phyloP scores from a whole-genome alignment of 2,797 vertebrate genomes.

The Pampus argenteus region DNA sequence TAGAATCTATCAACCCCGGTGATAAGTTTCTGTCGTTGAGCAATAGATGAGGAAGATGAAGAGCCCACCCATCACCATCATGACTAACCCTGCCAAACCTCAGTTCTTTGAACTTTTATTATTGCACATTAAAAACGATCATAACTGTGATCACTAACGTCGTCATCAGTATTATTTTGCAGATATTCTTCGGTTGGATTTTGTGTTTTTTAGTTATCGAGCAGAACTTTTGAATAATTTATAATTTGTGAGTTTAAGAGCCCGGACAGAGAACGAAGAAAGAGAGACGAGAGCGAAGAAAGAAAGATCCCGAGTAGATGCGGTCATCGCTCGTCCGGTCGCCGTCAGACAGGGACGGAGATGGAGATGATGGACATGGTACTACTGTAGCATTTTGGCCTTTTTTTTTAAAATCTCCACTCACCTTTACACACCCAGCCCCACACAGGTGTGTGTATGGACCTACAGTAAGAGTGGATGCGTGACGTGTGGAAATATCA shows the following conservation, averaged over 20 bases:
- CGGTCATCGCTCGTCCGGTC: conserved; percentile 15
- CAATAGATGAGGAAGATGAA: conserved; percentile 67
- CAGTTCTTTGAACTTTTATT: conserved; percentile 65
- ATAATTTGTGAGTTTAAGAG: conserved; percentile 36
- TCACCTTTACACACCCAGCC: conserved; percentile 42
- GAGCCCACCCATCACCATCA: conserved; percentile 41
- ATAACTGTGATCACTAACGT: conserved; percentile 68
- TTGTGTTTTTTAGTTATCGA: conserved; percentile 47
- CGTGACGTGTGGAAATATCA: conserved; percentile 24
- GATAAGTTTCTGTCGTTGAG: conserved; percentile 62
- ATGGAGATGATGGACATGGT: conserved; percentile 53
- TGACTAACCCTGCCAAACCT: conserved; percentile 51
- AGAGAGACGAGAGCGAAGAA: neutral
- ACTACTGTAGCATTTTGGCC: conserved; percentile 76
- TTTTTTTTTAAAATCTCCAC: conserved; percentile 27
- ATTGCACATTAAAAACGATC: conserved; percentile 78
- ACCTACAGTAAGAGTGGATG: conserved; percentile 57
- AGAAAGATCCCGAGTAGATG: no score
- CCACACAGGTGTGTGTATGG: conserved; percentile 46
- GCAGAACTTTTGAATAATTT: conserved; percentile 38
- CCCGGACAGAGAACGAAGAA: conserved; percentile 29
- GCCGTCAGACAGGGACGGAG: neutral
- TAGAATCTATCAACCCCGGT: conserved; percentile 43
- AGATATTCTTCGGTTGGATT: conserved; percentile 42
- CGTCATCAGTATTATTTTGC: conserved; percentile 78